Base-by-base conservation (phyloP, 2,888 invertebrate species). In the Electrophaes corylata region DNA sequence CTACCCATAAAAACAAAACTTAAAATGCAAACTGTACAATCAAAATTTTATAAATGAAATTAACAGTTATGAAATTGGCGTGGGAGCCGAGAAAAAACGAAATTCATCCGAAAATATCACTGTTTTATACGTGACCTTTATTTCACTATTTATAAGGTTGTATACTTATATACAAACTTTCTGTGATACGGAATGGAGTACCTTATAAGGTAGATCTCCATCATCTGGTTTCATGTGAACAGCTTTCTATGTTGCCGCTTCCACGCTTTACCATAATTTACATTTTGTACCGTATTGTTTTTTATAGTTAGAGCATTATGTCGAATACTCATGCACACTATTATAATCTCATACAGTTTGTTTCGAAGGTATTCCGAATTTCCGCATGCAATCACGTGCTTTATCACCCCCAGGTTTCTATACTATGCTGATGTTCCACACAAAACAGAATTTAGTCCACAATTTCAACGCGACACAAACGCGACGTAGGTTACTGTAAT, bases 231-330 rank as follows among this genome's bases (percentile, higher is more conserved):
- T 65, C 56, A 61, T 62, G 62, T 53, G 60, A 62, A 47, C 65
- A 33, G 70, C 75, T 78, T 75, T 78, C 76, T 73, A 73, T 69
- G 67, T 62, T 47, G n/a, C 54, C 43, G 53, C 68, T 68, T 70
- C 62, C 57, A 65, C 65, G 58, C 54, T 60, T 62, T 50, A 58
- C 54, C 63, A 67, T 64, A 63, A 58, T 67, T 64, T 62, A 47
- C 54, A 58, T 49, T 4, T 65, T 67, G n/a, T 67, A 73, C 74
- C 58, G 73, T 65, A 73, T 67, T 64, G 55, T 57, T 49, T 65
- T 59, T 57, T 12, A 51, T 56, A 29, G 59, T 57, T 50, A 60
- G 65, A 65, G 65, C 66, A 60, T 29, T 50, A 45, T 37, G 26
- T 10, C 26, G n/a, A n/a, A n/a, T n/a, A n/a, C n/a, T n/a, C n/a